Evolutionary conservation across 1,140 invertebrate genomes (phyloP), one percentile per base, ranked within the genome.

Genomic region (Bombus confusus): DNA sequence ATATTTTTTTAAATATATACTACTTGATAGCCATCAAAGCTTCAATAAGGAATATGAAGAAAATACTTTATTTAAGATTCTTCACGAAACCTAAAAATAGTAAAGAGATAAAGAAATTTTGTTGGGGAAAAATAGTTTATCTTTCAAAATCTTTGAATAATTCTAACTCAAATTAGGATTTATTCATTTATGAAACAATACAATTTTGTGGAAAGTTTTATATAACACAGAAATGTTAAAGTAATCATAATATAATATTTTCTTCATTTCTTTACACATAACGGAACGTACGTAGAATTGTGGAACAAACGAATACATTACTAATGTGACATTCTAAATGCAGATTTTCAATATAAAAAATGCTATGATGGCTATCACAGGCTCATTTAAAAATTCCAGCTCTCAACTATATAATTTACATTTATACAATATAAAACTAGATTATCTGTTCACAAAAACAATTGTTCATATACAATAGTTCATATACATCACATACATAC

Each of bases 391-490:
- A 86, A 86, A 76, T 89, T 85, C 85, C 84, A 90, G 88, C 74
- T 86, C 82, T 91, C 81, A 90, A 91, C 79, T 87, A 79, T 87
- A 91, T 92, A 90, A 92, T 88, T 92, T 90, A 92, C 81, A 89
- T 90, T 91, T 93, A 92, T 93, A 91, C 88, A 93, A 93, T 93
- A 92, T 88, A 94, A 94, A 94, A 93, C 92, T 93, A 94, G 91
- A 93, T 91, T 93, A 92, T 93, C 91, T 91, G 90, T 86, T 90
- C 87, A 89, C 90, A 90, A 93, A 93, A 93, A 94, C 91, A 93
- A 93, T 91, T 88, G 85, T 91, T 87, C 87, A 92, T 92, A 85
- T 85, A 94, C 91, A 93, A 92, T 91, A 88, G 85, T 91, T 87
- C 87, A 92, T 91, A 83, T 85, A 91, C 88, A 91, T 90, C 76